Conservation (phyloP, 2,888 invertebrate species). For the Stramonita haemastoma region DNA sequence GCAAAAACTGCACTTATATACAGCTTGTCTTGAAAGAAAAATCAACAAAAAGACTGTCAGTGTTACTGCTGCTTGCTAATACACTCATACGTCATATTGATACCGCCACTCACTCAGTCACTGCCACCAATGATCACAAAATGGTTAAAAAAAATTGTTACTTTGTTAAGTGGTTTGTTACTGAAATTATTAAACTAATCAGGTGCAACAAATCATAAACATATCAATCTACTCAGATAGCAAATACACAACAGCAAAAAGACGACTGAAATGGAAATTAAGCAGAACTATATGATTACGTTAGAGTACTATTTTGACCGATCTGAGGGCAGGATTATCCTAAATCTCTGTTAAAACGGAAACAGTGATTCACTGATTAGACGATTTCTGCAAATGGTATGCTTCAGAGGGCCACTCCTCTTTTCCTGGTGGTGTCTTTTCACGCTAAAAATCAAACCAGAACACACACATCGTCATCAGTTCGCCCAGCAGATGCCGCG, state of each 20-base stretch:
- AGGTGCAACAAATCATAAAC: neutral
- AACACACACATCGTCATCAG: slow-evolving; percentile 21
- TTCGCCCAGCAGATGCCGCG: slow-evolving; percentile 9
- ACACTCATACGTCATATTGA: too few species aligned
- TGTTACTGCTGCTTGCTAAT: too few species aligned
- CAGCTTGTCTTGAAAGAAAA: too few species aligned
- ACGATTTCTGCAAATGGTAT: neutral
- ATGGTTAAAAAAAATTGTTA: too few species aligned
- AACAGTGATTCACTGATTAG: neutral
- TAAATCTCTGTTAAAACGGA: neutral
- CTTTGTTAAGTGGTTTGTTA: too few species aligned
- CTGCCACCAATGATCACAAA: too few species aligned
- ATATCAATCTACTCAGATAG: neutral
- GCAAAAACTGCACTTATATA: too few species aligned
- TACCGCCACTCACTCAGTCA: too few species aligned
- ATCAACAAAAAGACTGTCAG: too few species aligned
- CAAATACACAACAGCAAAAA: neutral
- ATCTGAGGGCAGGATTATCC: neutral
- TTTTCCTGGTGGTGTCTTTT: slow-evolving; percentile 9
- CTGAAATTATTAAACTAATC: too few species aligned
- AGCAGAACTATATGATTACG: neutral
- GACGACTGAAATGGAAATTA: neutral
- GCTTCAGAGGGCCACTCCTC: neutral
- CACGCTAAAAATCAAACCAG: slow-evolving; percentile 12
- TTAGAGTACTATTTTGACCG: neutral